Conservation (phyloP, 2,888 invertebrate genomes). For the Ganaspis brasiliensis region DNA sequence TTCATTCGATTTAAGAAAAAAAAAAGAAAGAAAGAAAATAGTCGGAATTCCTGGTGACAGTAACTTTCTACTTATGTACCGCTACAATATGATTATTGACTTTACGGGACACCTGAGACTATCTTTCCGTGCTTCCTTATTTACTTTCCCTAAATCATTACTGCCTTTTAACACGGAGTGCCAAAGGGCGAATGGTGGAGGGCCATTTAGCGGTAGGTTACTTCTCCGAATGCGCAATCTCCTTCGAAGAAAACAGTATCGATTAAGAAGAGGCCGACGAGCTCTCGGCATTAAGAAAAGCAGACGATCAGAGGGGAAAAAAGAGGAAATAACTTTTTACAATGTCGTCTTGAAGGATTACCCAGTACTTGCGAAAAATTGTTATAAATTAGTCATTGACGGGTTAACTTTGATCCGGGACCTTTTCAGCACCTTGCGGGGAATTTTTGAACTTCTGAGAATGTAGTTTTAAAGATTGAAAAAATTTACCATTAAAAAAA, state of each 20-base stretch:
- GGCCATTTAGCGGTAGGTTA: conserved; percentile 35
- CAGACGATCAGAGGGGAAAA: background rate
- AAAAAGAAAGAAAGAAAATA: no score
- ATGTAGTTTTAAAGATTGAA: no score
- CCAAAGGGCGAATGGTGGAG: conserved; percentile 27
- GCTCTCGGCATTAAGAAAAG: conserved; percentile 8
- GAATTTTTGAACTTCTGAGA: no score
- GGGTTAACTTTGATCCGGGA: no score
- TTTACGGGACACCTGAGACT: background rate
- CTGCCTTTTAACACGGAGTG: conserved; percentile 13
- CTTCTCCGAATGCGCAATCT: conserved; percentile 65
- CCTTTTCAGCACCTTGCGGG: no score
- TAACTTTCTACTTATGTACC: background rate
- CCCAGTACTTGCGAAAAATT: background rate
- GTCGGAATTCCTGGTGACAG: no score
- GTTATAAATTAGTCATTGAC: conserved; percentile 4
- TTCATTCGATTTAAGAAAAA: no score
- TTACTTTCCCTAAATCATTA: conserved; percentile 30
- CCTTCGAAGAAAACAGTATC: conserved; percentile 69
- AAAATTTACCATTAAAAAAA: no score
- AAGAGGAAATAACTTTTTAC: background rate
- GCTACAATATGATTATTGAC: background rate
- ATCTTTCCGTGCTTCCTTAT: conserved; percentile 22
- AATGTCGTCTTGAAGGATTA: background rate
- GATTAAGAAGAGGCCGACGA: conserved; percentile 64